These are phyloP conservation scores for Artibeus jamaicensis DNA, from an alignment of 2,797 vertebrate species.

Conservation along the genomic window DNA sequence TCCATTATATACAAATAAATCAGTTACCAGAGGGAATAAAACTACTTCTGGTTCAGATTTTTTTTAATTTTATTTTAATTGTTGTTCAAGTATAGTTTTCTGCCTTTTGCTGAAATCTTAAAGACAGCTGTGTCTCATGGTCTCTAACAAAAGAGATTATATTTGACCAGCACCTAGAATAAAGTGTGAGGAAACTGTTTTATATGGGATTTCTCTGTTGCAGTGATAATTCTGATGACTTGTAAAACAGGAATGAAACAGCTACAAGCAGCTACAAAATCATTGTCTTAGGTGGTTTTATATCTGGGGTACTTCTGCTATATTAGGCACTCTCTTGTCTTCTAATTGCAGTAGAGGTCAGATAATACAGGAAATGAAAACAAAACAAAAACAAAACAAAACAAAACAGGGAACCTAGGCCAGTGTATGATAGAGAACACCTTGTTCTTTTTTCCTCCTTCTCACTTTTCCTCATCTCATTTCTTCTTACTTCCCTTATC, in stretches of 20 bases:
- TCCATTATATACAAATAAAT: background rate
- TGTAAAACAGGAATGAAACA: background rate
- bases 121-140: background rate
- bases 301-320: background rate
- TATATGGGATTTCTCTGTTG: background rate
- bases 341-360: background rate
- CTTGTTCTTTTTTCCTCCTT: background rate
- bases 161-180: background rate
- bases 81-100: no score
- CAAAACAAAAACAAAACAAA: no score
- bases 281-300: background rate
- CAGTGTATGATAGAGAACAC: background rate
- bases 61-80: no score
- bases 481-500: background rate
- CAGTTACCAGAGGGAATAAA: background rate
- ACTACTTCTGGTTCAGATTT: background rate
- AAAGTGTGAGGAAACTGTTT: background rate
- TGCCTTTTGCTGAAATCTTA: background rate
- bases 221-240: background rate
- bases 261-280: background rate
- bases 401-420: no score
- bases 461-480: background rate
- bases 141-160: background rate
- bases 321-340: background rate
- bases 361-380: background rate